phyloP scores from a whole-genome alignment of 2,888 invertebrate genomes.

The Platycheirus albimanus region DNA sequence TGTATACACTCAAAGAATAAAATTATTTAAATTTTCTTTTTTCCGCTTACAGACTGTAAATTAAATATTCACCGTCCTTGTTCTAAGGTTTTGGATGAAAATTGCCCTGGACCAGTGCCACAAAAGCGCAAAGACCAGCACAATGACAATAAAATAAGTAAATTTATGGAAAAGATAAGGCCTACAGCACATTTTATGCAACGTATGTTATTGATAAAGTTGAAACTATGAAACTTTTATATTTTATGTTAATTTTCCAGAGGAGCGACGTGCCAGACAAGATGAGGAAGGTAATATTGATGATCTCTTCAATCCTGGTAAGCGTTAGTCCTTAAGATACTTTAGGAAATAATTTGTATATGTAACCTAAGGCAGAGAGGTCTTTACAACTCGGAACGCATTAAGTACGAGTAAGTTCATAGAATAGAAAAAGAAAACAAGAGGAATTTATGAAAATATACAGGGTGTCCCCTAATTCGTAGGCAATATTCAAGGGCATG shows the following conservation, averaged over 20 bases:
- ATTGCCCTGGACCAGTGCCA: conserved; percentile 89
- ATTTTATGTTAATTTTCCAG: conserved; percentile 68
- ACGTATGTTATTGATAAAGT: conserved; percentile 49
- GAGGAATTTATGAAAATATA: too few species aligned
- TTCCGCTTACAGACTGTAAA: conserved; percentile 87
- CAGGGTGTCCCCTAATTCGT: too few species aligned
- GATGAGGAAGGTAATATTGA: conserved; percentile 80
- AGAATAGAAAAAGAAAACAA: too few species aligned
- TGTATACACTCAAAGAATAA: not conserved
- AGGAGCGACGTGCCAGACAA: conserved; percentile 80
- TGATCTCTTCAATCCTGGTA: conserved; percentile 79
- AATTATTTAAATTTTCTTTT: not conserved
- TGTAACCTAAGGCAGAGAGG: conserved; percentile 43
- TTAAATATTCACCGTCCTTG: conserved; percentile 93
- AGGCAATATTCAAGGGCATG: too few species aligned
- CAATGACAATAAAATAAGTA: conserved; percentile 88
- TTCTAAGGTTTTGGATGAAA: conserved; percentile 90
- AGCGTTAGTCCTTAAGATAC: conserved; percentile 72
- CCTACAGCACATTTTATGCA: conserved; percentile 78
- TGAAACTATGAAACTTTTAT: conserved; percentile 24
- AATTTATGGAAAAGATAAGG: conserved; percentile 87
- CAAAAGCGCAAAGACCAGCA: conserved; percentile 84
- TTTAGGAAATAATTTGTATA: not conserved
- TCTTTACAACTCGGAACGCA: too few species aligned
- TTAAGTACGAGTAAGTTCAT: too few species aligned